These are phyloP conservation scores for Gymnogyps californianus DNA, from an alignment of 2,113 vertebrate species.

Conservation along the genomic window DNA sequence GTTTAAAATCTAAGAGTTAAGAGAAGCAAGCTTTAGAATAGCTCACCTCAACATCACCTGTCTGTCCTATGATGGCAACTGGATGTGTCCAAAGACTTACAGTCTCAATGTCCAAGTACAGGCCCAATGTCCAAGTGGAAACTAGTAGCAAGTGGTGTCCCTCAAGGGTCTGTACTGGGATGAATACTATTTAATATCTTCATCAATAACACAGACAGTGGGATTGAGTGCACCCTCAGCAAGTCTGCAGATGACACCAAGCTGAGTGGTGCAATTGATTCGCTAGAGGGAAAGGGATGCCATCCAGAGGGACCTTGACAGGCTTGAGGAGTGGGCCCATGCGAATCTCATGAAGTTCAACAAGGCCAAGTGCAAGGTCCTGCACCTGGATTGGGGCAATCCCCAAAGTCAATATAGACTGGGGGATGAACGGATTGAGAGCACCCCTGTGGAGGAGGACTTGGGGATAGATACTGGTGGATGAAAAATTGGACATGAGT, in stretches of 20 bases:
- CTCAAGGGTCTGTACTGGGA: not conserved
- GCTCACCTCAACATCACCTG: not conserved
- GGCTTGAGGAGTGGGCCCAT: not conserved
- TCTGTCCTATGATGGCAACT: not conserved
- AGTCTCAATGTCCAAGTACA: not conserved
- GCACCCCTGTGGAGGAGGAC: not conserved
- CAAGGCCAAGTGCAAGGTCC: not conserved
- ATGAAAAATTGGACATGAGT: not conserved
- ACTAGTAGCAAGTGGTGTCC: not conserved
- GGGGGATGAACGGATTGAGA: not conserved
- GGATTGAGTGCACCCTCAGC: not conserved
- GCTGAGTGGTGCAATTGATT: not conserved
- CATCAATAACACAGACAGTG: not conserved
- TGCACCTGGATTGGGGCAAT: not conserved
- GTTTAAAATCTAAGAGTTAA: not conserved
- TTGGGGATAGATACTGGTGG: not conserved
- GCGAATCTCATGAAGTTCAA: not conserved
- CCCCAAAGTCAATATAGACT: not conserved
- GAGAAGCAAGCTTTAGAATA: not conserved
- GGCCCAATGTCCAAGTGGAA: not conserved
- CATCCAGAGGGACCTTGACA: not conserved
- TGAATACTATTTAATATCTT: not conserved
- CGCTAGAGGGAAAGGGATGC: not conserved
- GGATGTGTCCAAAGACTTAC: not conserved
- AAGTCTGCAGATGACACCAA: not conserved